Base-by-base conservation (phyloP, 37 sponge, comb jelly and placozoan species). In the Corticium candelabrum region DNA sequence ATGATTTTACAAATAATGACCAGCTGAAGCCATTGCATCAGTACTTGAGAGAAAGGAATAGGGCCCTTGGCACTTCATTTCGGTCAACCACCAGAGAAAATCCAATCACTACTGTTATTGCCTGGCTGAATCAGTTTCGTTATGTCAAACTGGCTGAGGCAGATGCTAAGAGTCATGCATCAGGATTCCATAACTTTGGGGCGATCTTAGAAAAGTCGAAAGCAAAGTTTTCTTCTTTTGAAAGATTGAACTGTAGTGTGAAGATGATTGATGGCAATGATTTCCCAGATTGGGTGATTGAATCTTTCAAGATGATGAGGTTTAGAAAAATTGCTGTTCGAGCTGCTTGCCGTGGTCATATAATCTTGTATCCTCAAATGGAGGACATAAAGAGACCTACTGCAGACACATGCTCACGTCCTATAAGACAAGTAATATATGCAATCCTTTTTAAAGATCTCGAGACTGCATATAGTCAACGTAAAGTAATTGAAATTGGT, bases 201-300 rank as follows among this genome's bases (percentile, higher is more conserved):
- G 62, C 62, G 62, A 27, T 11, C 21, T 21, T 50, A 27, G 62
- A 27, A 11, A 21, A 11, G 21, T 27, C 62, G 62, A 50, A 50
- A 21, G 62, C 11, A 21, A 27, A 27, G 15, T 50, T 27, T 50
- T 50, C 11, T 50, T 11, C 15, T 50, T 27, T 11, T 21, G 62
- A 27, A 11, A 21, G 21, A 21, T 21, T 50, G 21, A n/a, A n/a
- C n/a, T n/a, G n/a, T n/a, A 50, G 21, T 50, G 62, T 27, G 21
- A 50, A 11, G 62, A 21, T 50, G 62, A 27, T 21, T 50, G 21
- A 50, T 50, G 62, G 15, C 11, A 11, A 27, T 50, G 62, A 21
- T 50, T 50, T 50, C 21, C 62, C 62, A 27, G 62, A 50, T 27
- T 50, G 62, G 62, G 62, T 50, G 62, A 50, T 50, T 50, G 62